phyloP scores from a whole-genome alignment of 2,113 vertebrate genomes.

The Eretmodus cyanostictus region DNA sequence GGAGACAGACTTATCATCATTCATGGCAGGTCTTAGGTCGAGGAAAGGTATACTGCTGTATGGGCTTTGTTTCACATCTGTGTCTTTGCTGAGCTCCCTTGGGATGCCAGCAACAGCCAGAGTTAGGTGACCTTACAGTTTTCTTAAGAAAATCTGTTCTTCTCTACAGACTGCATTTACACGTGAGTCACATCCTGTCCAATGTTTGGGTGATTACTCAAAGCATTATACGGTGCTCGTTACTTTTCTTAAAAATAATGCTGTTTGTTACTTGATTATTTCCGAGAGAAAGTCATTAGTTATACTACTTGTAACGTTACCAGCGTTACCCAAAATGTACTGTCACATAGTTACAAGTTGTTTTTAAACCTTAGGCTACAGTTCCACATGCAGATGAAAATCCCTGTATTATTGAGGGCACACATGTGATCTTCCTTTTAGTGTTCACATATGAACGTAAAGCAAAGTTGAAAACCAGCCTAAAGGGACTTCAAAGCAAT shows the following conservation, averaged over 20 bases:
- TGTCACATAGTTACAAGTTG: not conserved
- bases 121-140: not conserved
- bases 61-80: not conserved
- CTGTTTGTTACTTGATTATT: not conserved
- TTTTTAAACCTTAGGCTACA: not conserved
- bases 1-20: not conserved
- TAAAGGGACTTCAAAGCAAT: not conserved
- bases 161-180: not conserved
- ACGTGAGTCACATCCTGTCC: not conserved
- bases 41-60: not conserved
- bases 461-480: not conserved
- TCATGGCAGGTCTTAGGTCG: not conserved
- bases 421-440: not conserved
- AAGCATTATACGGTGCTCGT: not conserved
- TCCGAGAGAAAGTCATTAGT: not conserved
- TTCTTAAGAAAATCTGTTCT: not conserved
- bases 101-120: not conserved
- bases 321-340: not conserved
- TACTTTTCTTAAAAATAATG: not conserved
- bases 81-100: not conserved
- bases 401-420: not conserved
- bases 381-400: not conserved
- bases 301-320: not conserved
- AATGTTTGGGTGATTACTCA: not conserved
- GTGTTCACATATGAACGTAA: not conserved